Base-by-base conservation (phyloP, 1,140 invertebrate genomes). In the Temnothorax longispinosus region DNA sequence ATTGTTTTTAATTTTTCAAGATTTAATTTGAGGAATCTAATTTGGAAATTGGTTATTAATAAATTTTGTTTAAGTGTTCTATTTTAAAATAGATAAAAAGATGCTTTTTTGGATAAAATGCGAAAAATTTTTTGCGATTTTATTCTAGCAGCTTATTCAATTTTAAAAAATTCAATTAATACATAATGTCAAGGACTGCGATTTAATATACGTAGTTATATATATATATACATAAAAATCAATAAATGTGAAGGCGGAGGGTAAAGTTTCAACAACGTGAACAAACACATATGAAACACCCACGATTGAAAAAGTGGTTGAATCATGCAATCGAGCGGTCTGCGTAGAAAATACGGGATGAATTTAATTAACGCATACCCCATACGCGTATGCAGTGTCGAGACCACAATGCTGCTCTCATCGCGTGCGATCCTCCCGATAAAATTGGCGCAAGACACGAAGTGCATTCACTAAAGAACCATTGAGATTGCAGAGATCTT, bases 301-400 rank as follows among this genome's bases (percentile, higher is more conserved):
- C 13, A 44, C 77, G 47, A 41, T 21, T 10, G 13, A 32, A 15
- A 54, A 80, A 81, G 21, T 21, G 5, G 5, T 35, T 56, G 27
- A 6, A 56, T 81, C 64, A 71, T 38, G 77, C 64, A 71, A 78
- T 78, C 75, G 56, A 41, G 35, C 15, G 50, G 47, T 13, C 11
- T 7, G 64, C 35, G 50, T 52, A 35, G 75, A 81, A 81, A 81
- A 69, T 38, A 41, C 67, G 41, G 3, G 35, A 74, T 74, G 35
- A 74, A 74, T 82, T 74, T 82, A 82, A 82, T 82, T 74, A 60
- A 62, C 67, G 27, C 52, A 27, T 56, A 56, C 67, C n/a, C 13
- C 27, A 18, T 74, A 44, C 13, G 27, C 27, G 2, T 60, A 21
- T 44, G 18, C 21, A 44, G 15, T 71, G n/a, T 74, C 27, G 54